These are phyloP conservation scores for Arrhopalites spinosus DNA, from an alignment of 2,888 invertebrate species.

Conservation along the genomic window DNA sequence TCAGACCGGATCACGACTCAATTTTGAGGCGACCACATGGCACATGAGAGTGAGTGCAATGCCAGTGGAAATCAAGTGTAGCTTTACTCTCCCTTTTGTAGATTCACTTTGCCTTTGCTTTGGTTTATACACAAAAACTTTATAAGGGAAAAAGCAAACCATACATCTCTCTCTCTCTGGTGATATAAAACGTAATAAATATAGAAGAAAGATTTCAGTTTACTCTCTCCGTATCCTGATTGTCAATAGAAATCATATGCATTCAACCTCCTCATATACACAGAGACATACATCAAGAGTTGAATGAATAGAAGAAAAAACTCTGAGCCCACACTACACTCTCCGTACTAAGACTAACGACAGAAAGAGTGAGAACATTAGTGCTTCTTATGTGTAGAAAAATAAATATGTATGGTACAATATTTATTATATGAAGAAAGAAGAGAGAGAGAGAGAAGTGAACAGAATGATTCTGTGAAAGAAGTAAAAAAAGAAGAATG, in stretches of 20 bases:
- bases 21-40: slow-evolving; percentile 21
- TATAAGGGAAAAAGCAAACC: too few relatives aligned
- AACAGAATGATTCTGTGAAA: slow-evolving; percentile 32
- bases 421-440: too few relatives aligned
- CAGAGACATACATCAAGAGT: not conserved
- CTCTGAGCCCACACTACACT: not conserved
- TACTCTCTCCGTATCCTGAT: not conserved
- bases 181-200: not conserved
- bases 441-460: slow-evolving; percentile 16
- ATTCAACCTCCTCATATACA: not conserved
- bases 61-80: not conserved
- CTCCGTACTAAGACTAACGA: not conserved
- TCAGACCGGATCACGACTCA: slow-evolving; percentile 22
- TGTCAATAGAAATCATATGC: not conserved
- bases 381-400: not conserved
- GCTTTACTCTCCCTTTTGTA: not conserved
- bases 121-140: too few relatives aligned
- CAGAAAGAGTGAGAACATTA: too few relatives aligned
- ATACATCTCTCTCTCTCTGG: slow-evolving; percentile 12
- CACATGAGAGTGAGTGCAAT: not conserved
- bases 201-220: not conserved
- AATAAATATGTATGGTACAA: not conserved
- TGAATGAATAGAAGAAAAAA: not conserved
- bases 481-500: slow-evolving; percentile 32
- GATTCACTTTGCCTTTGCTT: not conserved